phyloP scores from a whole-genome alignment of 2,113 vertebrate genomes.

The Odobenus rosmarus region DNA sequence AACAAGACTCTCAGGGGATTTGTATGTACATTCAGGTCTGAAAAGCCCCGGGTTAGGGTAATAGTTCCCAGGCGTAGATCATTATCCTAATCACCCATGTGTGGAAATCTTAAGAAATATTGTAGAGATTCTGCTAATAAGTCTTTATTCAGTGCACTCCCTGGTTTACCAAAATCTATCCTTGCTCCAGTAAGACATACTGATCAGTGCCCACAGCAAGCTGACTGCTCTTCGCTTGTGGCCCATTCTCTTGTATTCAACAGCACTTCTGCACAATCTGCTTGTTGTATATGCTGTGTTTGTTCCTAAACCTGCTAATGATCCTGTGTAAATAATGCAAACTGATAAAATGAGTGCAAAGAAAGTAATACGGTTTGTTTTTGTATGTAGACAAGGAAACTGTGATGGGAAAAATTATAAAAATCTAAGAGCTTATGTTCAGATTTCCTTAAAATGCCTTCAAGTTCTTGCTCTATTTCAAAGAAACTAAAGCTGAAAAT shows the following conservation, averaged over 20 bases:
- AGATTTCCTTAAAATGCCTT: neutral
- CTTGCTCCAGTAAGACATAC: neutral
- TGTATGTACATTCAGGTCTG: neutral
- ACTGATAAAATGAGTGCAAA: neutral
- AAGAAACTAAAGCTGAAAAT: neutral
- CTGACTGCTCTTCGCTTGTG: neutral
- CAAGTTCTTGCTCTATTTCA: neutral
- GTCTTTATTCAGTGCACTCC: neutral
- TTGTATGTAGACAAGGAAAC: neutral
- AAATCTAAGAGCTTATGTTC: neutral
- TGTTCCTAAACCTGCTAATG: neutral
- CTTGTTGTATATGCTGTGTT: neutral
- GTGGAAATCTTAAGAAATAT: neutral
- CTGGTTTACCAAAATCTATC: neutral
- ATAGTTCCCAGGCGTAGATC: neutral
- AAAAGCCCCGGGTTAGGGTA: neutral
- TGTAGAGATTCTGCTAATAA: neutral
- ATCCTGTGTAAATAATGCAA: neutral
- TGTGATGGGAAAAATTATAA: neutral
- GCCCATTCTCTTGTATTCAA: neutral
- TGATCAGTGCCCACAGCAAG: neutral
- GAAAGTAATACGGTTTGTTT: neutral
- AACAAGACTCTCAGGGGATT: neutral
- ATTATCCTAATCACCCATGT: neutral
- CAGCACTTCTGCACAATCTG: neutral